These are phyloP conservation scores for Melanophora roralis DNA, from an alignment of 2,888 invertebrate genomes.

Conservation along the genomic window DNA sequence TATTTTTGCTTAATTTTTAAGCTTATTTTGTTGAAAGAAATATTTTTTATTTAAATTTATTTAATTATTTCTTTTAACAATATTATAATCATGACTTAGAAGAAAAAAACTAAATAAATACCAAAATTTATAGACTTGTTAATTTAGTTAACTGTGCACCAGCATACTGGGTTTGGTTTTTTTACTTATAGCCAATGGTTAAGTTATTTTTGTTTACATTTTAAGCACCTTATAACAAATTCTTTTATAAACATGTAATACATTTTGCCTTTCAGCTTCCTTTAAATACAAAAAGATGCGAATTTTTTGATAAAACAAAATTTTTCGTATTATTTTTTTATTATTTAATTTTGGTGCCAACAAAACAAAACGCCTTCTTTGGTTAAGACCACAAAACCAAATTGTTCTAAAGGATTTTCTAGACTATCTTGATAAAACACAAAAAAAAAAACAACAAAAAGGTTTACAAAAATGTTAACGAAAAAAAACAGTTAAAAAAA, in stretches of 20 bases:
- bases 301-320: conserved; percentile 63
- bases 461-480: conserved; percentile 41
- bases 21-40: no score
- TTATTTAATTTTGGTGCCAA: neutral
- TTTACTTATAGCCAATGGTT: conserved; percentile 19
- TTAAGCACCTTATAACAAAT: conserved; percentile 61
- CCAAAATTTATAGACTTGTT: conserved; percentile 60
- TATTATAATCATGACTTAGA: neutral
- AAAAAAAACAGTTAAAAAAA: conserved; percentile 43
- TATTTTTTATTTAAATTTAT: no score
- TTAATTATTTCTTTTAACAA: no score
- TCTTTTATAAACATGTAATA: conserved; percentile 62
- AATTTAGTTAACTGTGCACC: conserved; percentile 53
- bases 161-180: conserved; percentile 53
- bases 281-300: conserved; percentile 64
- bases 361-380: conserved; percentile 52
- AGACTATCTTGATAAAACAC: conserved; percentile 63
- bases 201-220: conserved; percentile 28
- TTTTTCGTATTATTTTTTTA: conserved; percentile 14
- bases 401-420: conserved; percentile 62
- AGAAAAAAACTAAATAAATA: conserved; percentile 5
- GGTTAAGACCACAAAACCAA: conserved; percentile 15
- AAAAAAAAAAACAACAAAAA: conserved; percentile 15
- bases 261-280: conserved; percentile 56
- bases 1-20: no score